A percentile compares a stretch with the other conserved stretches of the same genome.
Conservation (phyloP, 2,888 invertebrate genomes). For the Cetonia aurata region DNA sequence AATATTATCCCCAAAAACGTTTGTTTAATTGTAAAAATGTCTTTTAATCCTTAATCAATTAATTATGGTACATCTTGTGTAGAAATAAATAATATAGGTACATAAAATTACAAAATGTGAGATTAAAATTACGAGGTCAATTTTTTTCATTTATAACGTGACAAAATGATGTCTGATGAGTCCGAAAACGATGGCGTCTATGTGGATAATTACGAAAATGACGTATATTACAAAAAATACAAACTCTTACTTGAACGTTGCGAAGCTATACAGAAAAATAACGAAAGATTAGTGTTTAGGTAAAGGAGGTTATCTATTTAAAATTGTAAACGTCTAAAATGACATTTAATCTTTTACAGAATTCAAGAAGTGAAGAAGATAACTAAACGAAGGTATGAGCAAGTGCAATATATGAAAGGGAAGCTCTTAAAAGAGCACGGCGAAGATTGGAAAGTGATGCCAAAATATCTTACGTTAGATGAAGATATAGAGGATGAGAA, state of each 20-base stretch:
- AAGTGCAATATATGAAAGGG: conserved; percentile 77
- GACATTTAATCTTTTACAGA: conserved; percentile 62
- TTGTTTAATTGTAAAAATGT: background rate
- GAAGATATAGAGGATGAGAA: conserved; percentile 65
- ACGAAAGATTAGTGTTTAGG: conserved; percentile 79
- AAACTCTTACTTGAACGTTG: conserved; percentile 80
- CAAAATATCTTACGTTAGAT: conserved; percentile 51
- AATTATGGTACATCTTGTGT: background rate
- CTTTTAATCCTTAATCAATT: background rate
- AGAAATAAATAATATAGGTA: background rate
- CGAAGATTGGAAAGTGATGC: conserved; percentile 73
- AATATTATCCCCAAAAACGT: too few relatives aligned
- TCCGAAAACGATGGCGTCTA: conserved; percentile 71
- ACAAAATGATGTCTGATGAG: conserved; percentile 72
- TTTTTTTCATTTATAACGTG: conserved; percentile 7
- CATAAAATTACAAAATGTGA: background rate
- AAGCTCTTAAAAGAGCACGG: conserved; percentile 77
- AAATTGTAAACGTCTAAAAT: conserved; percentile 43
- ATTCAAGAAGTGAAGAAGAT: conserved; percentile 80
- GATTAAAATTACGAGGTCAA: background rate
- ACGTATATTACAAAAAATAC: conserved; percentile 80
- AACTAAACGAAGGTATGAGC: conserved; percentile 75
- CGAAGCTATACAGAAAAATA: conserved; percentile 82
- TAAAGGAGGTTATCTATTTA: conserved; percentile 55
- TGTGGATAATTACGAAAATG: conserved; percentile 70